phyloP scores from a whole-genome alignment of 2,797 vertebrate genomes.

The Siniperca scherzeri region DNA sequence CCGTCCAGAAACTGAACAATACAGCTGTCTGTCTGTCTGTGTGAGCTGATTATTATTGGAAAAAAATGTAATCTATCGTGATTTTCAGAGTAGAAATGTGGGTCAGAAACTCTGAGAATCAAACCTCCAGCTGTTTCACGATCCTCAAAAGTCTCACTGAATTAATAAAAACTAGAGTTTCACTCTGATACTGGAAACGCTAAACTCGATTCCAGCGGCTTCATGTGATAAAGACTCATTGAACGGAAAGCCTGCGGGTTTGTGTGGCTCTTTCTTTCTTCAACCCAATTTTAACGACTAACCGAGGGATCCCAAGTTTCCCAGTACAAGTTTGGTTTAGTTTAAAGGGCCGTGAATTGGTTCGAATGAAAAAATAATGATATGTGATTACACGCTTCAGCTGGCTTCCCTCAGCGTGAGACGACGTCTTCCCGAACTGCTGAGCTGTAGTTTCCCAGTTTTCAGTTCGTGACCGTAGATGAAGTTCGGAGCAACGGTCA shows the following conservation, averaged over 20 bases:
- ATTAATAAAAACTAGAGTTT: background rate
- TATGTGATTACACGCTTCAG: background rate
- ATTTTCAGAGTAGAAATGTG: background rate
- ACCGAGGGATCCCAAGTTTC: background rate
- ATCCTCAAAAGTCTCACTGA: background rate
- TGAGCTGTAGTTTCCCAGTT: too few relatives aligned
- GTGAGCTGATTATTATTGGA: background rate
- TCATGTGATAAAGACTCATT: background rate
- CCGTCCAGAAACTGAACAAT: too few relatives aligned
- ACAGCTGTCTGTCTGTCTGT: too few relatives aligned
- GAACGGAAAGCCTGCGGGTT: background rate
- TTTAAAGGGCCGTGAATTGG: background rate
- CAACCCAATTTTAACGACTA: background rate
- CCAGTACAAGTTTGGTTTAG: background rate
- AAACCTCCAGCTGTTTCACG: background rate
- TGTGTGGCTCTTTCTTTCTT: background rate
- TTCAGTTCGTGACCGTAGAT: background rate
- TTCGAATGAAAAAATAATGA: too few relatives aligned
- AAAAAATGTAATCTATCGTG: too few relatives aligned
- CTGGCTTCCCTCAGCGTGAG: background rate
- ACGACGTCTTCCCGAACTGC: background rate
- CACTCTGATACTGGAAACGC: background rate
- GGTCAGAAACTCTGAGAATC: background rate
- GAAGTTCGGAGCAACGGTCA: background rate
- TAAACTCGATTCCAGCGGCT: background rate